phyloP scores from a whole-genome alignment of 2,888 invertebrate species.

The Drosophila lacicola region DNA sequence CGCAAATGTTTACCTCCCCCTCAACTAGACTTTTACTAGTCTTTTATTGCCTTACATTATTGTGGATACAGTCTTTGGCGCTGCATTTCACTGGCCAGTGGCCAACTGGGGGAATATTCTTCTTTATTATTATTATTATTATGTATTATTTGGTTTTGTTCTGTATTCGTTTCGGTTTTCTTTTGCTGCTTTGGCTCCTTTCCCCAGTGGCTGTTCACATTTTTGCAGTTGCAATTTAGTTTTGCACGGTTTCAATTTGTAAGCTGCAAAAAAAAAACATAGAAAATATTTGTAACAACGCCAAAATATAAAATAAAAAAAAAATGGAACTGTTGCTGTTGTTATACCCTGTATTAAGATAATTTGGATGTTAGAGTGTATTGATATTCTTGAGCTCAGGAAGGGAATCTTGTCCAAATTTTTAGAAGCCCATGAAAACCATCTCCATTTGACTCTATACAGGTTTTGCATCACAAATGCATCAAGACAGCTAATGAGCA shows the following conservation, averaged over 20 bases:
- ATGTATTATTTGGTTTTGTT: slow-evolving; percentile 30
- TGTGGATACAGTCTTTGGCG: slow-evolving; percentile 24
- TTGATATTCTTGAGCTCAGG: too few relatives aligned
- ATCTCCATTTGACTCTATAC: too few relatives aligned
- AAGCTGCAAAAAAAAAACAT: slow-evolving; percentile 49
- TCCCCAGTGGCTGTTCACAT: slow-evolving; percentile 20
- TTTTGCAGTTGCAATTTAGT: slow-evolving; percentile 51
- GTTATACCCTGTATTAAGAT: not conserved
- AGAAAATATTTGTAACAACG: slow-evolving; percentile 11
- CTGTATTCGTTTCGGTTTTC: slow-evolving; percentile 15
- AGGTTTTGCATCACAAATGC: too few relatives aligned
- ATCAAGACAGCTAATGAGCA: too few relatives aligned
- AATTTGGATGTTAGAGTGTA: not conserved
- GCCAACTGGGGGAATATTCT: slow-evolving; percentile 26
- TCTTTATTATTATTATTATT: slow-evolving; percentile 30
- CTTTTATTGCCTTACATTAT: slow-evolving; percentile 29
- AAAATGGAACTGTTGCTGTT: not conserved
- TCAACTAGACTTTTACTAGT: slow-evolving; percentile 8
- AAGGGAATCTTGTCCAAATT: too few relatives aligned
- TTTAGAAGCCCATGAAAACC: too few relatives aligned
- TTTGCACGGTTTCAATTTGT: slow-evolving; percentile 61
- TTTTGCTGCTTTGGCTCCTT: slow-evolving; percentile 13
- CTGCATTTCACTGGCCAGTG: slow-evolving; percentile 30
- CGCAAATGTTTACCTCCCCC: slow-evolving; percentile 51
- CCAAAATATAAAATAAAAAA: not conserved